Evolutionary conservation across 2,113 vertebrate genomes (phyloP).

Genomic region (Alligator mississippiensis): DNA sequence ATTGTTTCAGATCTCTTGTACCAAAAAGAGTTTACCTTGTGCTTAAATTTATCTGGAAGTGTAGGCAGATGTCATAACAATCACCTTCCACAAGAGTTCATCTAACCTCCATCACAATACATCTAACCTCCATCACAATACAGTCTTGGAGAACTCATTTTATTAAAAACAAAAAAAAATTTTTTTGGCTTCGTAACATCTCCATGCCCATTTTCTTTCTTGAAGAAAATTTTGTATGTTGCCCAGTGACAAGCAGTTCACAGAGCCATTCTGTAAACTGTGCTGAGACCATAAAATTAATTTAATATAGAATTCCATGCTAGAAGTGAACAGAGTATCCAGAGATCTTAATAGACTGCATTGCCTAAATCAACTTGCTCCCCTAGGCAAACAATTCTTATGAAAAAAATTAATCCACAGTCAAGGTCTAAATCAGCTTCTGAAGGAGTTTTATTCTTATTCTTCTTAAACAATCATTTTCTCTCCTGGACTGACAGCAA

Average conservation of each 20-base stretch:
- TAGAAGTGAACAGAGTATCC: constrained; percentile 25
- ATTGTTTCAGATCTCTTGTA: no score
- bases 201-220: constrained; percentile 16
- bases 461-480: constrained; percentile 48
- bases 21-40: no score
- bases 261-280: constrained; percentile 18
- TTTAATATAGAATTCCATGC: constrained; percentile 32
- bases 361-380: not conserved
- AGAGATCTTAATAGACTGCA: constrained; percentile 21
- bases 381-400: not conserved
- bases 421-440: constrained; percentile 22
- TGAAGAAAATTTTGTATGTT: constrained; percentile 45
- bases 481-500: constrained; percentile 53
- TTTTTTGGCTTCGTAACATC: no score
- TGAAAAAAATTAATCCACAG: constrained; percentile 17
- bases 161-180: no score
- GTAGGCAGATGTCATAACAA: no score
- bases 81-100: no score
- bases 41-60: no score
- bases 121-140: no score
- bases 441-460: constrained; percentile 38
- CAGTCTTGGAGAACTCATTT: no score
- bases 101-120: no score
- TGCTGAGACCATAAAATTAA: constrained; percentile 23
- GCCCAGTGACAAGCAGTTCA: constrained; percentile 38